Percentiles rank a stretch among this genome's conserved stretches.
Evolutionary conservation across 2,113 vertebrate genomes (phyloP).

Genomic region (Orthonyx spaldingii): DNA sequence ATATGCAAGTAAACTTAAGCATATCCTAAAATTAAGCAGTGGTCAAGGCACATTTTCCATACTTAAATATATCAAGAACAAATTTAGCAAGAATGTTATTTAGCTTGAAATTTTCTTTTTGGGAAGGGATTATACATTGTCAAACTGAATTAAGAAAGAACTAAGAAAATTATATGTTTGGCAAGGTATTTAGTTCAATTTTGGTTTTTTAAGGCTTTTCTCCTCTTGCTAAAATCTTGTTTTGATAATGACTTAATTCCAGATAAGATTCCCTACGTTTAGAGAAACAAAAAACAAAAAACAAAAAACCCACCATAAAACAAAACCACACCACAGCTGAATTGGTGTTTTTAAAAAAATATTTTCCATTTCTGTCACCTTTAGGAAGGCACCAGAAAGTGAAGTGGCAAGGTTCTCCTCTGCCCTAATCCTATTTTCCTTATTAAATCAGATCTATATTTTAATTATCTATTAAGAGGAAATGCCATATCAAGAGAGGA

Average conservation of each 20-base stretch:
- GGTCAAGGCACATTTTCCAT: not conserved
- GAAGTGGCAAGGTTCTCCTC: not conserved
- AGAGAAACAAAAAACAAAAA: not conserved
- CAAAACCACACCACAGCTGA: not conserved
- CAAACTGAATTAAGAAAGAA: not conserved
- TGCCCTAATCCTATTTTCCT: not conserved
- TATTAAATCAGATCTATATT: not conserved
- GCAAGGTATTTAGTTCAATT: not conserved
- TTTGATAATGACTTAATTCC: not conserved
- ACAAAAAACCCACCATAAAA: not conserved
- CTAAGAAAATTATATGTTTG: not conserved
- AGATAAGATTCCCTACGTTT: not conserved
- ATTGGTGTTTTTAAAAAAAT: not conserved
- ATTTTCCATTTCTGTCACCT: not conserved
- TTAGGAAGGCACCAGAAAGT: not conserved
- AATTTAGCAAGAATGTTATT: not conserved
- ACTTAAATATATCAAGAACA: not conserved
- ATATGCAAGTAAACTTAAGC: not conserved
- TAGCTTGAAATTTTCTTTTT: not conserved
- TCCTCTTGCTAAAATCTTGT: not conserved
- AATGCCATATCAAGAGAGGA: not conserved
- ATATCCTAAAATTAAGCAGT: not conserved
- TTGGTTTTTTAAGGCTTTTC: accelerated
- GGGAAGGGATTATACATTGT: not conserved
- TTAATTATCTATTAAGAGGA: not conserved